Conservation (phyloP, 2,113 vertebrate species). For the Vulpes vulpes region DNA sequence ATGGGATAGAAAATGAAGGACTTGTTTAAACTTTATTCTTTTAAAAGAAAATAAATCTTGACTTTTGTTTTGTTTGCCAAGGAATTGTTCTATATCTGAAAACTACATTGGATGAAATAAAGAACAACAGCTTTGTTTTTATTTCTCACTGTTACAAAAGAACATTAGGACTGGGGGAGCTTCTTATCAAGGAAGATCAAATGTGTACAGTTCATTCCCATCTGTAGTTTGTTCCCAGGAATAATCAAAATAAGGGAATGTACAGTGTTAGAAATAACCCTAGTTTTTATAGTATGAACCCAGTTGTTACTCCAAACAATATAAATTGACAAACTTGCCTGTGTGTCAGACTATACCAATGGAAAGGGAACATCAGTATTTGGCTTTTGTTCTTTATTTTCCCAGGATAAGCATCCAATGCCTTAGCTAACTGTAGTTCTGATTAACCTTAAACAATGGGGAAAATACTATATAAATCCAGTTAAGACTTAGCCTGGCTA, state of each 20-base stretch:
- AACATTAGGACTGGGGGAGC: background rate
- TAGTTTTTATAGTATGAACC: background rate
- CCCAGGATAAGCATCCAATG: background rate
- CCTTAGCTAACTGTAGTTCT: background rate
- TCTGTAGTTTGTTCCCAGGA: background rate
- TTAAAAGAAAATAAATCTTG: conserved; percentile 45
- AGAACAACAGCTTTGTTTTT: background rate
- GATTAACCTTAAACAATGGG: background rate
- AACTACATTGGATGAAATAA: conserved; percentile 12
- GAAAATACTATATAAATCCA: background rate
- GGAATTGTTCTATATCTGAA: background rate
- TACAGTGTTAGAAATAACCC: background rate
- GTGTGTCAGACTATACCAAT: background rate
- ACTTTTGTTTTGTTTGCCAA: background rate
- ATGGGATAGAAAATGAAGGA: conserved; percentile 8
- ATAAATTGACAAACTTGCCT: background rate
- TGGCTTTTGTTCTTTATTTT: conserved; percentile 18
- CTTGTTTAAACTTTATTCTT: conserved; percentile 25
- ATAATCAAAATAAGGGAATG: background rate
- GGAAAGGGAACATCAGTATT: background rate
- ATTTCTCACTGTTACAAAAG: background rate
- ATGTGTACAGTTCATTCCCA: background rate
- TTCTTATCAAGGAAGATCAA: conserved; percentile 31
- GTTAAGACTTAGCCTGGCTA: background rate
- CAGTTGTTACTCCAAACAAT: background rate